Evolutionary conservation across 1,140 invertebrate species (phyloP).

Genomic region (Globodera rostochiensis): DNA sequence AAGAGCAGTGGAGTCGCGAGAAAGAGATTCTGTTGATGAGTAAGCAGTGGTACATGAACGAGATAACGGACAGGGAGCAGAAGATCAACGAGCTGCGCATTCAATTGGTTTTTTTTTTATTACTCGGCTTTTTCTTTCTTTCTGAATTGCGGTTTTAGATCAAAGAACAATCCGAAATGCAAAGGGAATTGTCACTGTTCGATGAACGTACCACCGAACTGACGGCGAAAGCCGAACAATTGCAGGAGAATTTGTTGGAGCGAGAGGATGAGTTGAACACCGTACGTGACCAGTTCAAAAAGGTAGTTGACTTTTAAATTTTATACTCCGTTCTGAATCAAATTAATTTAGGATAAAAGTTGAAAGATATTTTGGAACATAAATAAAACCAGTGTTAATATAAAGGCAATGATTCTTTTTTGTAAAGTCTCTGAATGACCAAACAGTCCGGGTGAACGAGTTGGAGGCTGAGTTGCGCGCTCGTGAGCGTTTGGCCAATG

Average conservation of each 20-base stretch:
- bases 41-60: slow-evolving; percentile 42
- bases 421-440: slow-evolving; percentile 29
- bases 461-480: slow-evolving; percentile 40
- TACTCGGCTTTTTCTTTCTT: not conserved
- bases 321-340: too few relatives aligned
- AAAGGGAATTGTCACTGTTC: slow-evolving; percentile 1
- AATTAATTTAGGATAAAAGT: too few relatives aligned
- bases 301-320: not conserved
- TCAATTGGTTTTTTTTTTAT: not conserved
- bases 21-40: slow-evolving; percentile 34
- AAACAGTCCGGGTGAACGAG: slow-evolving; percentile 26
- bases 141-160: not conserved
- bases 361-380: too few relatives aligned
- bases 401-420: not conserved
- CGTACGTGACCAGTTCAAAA: slow-evolving; percentile 12
- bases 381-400: too few relatives aligned
- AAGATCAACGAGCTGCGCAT: slow-evolving; percentile 36
- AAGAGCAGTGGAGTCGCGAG: slow-evolving; percentile 35
- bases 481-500: slow-evolving; percentile 36
- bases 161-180: slow-evolving; percentile 13
- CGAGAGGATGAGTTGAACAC: slow-evolving; percentile 1
- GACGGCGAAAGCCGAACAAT: not conserved
- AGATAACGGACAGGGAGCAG: slow-evolving; percentile 33
- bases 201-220: slow-evolving; percentile 12
- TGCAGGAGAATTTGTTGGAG: slow-evolving; percentile 1